Base-by-base conservation (phyloP, 2,113 vertebrate genomes). In the Pseudorectes ferrugineus region DNA sequence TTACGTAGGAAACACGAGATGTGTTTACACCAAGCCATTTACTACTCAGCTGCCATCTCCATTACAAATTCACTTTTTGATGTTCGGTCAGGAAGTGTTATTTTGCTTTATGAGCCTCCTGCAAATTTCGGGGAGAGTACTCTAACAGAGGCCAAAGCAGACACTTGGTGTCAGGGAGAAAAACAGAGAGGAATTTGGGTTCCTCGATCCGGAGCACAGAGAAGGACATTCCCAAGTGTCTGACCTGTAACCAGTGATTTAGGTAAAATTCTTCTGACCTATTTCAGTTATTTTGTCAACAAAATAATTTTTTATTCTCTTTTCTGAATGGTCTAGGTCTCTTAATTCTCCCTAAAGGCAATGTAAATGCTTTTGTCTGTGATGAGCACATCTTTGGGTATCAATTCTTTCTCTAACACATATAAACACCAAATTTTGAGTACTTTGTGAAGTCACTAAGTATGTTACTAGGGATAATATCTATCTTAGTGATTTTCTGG, bases 331-430 rank as follows among this genome's bases (percentile, higher is more conserved):
- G 18, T 59, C 45, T 16, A 58, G 35, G 58, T 70, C 16, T 51
- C 46, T 58, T 73, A 85, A 70, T 90, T 93, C 45, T 88, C 25
- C 17, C 38, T 83, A 58, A 70, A 88, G 88, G 52, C 25, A 73
- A 38, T 33, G 14, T 38, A 66, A 88, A 76, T 68, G 42, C 28
- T 61, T 85, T 42, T 49, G 42, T 78, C 51, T 80, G 15, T 20
- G 40, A 49, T 46, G 46, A 90, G 54, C 28, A 58, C 38, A 28
- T 66, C 35, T 78, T 67, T 59, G 52, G 82, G 31, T 86, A 87
- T 58, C 70, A 77, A 25, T 75, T 79, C 48, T 72, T 72, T 62
- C 40, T 85, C 51, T 31, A 49, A 45, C 51, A 52, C 11, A 45
- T 8, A 14, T 2, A 36, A 71, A 59, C 52, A 59, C n/a, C 18